Conservation (phyloP, 2,888 invertebrate species). For the Lithosia quadra region DNA sequence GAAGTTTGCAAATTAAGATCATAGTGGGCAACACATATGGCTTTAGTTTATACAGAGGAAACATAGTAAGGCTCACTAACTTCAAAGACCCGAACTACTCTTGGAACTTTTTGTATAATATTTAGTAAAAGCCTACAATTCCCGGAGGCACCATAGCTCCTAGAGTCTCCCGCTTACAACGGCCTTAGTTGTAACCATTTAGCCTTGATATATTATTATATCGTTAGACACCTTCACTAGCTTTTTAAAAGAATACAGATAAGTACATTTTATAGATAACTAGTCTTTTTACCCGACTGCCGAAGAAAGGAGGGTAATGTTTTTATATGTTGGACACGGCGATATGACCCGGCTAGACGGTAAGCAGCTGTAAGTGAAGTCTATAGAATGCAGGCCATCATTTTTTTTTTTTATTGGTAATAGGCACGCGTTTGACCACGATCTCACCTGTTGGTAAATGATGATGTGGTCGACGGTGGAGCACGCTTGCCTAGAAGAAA, state of each 20-base stretch:
- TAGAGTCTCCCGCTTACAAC: conserved; percentile 11
- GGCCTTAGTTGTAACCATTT: conserved; percentile 11
- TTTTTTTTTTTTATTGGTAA: too few species aligned
- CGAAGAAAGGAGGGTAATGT: too few species aligned
- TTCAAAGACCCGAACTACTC: conserved; percentile 32
- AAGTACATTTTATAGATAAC: too few species aligned
- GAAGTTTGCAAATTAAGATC: conserved; percentile 50
- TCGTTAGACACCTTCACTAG: too few species aligned
- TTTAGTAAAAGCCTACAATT: conserved; percentile 48
- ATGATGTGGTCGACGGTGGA: too few species aligned
- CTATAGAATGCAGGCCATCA: background rate
- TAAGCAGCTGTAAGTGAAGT: background rate
- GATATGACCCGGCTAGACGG: background rate
- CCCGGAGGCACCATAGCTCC: conserved; percentile 27
- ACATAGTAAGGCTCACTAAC: conserved; percentile 32
- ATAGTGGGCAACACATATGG: conserved; percentile 41
- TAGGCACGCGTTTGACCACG: too few species aligned
- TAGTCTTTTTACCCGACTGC: too few species aligned
- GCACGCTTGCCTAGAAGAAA: too few species aligned
- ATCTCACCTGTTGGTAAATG: too few species aligned
- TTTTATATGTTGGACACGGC: background rate
- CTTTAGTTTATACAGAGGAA: conserved; percentile 37
- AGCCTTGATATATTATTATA: background rate
- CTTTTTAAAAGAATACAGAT: background rate
- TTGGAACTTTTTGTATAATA: conserved; percentile 45